Base-by-base conservation (phyloP, 2,797 vertebrate genomes). In the Lemur catta region DNA sequence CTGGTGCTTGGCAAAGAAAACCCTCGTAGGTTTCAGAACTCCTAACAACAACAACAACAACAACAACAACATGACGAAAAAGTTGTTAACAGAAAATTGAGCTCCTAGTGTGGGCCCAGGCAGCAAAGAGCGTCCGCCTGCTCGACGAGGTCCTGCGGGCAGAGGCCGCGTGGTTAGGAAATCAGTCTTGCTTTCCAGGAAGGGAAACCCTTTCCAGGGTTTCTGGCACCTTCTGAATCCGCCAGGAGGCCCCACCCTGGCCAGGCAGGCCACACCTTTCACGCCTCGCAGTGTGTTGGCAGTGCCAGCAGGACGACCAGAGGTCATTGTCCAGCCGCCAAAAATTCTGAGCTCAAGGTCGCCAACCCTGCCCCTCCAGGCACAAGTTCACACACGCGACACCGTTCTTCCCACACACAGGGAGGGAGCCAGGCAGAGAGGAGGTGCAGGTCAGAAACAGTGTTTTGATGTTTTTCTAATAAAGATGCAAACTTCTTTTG, bases 271-370 rank as follows among this genome's bases (percentile, higher is more conserved):
- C 2, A 6, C 46, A n/a, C 6, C 38, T 38, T 33, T 57, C 26
- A 8, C 4, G 7, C 69, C 28, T 24, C 0, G 1, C 24, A 0
- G 26, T 0, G 2, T 0, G n/a, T 1, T 1, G 28, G 8, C n/a
- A 69, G 41, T 2, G 18, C 50, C 12, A 17, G 13, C 8, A 22
- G 41, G 76, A n/a, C 38, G 8, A 26, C n/a, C 63, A 43, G 7
- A 72, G 55, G 46, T 55, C 67, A 4, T 20, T 0, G 0, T 30
- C 50, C 69, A 72, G 92, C 22, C 28, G 18, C 15, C 48, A 18
- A 11, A 50, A 35, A 4, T n/a, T 28, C 76, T 9, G 28, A 33
- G 7, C 17, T 10, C 59, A 22, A 24, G 50, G 4, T 17, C 13
- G 13, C 41, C 7, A 48, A 2, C 26, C 7, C 15, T 41, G 43